phyloP scores from a whole-genome alignment of 2,797 vertebrate species.

The Macropodus opercularis region DNA sequence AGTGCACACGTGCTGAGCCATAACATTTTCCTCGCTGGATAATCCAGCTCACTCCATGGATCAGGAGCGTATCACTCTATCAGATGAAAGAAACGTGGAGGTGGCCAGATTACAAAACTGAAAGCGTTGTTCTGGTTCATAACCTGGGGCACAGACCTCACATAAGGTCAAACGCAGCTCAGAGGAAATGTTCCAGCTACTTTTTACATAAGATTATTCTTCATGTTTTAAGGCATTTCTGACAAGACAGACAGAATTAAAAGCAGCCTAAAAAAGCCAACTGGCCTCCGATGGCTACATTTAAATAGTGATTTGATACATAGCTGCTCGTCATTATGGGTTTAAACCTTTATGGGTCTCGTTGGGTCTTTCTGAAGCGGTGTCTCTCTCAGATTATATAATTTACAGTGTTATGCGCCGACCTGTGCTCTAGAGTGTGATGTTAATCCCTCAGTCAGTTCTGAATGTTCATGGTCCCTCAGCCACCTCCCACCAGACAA shows the following conservation, averaged over 20 bases:
- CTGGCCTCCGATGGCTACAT: background rate
- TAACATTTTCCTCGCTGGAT: conserved; percentile 50
- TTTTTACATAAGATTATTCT: conserved; percentile 1
- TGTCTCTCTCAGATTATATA: background rate
- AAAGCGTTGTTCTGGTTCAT: conserved; percentile 15
- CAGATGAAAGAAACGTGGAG: conserved; percentile 40
- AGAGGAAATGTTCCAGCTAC: background rate
- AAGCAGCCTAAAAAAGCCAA: background rate
- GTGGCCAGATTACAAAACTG: background rate
- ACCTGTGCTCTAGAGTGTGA: background rate
- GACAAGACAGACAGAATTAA: background rate
- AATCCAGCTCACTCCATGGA: conserved; percentile 53
- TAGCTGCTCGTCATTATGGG: too few species aligned
- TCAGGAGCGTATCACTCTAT: conserved; percentile 48
- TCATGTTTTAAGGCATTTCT: background rate
- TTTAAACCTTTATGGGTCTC: too few species aligned
- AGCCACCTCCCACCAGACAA: conserved; percentile 55
- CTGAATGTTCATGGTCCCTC: conserved; percentile 41
- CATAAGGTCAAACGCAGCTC: background rate
- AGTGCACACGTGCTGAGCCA: conserved; percentile 40
- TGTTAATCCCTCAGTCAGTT: conserved; percentile 41
- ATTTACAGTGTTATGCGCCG: background rate
- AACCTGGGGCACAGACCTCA: conserved; percentile 3
- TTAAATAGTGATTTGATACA: background rate
- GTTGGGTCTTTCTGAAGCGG: too few species aligned